Base-by-base conservation (phyloP, 1,140 invertebrate genomes). In the Procambarus virginalis region DNA sequence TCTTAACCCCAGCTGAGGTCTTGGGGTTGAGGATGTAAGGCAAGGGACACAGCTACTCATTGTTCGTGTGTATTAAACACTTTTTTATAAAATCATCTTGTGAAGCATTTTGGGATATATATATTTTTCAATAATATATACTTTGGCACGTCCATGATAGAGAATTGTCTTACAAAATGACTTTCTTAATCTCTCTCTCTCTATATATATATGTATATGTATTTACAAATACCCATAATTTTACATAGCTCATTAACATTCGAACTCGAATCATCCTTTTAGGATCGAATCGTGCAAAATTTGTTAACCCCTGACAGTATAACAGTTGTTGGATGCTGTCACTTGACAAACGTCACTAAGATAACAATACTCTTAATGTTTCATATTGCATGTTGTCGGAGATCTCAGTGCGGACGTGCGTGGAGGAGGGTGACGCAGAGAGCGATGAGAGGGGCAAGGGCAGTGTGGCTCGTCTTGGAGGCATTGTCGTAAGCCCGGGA, bases 141-240 rank as follows among this genome's bases (percentile, higher is more conserved):
- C 68, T 84, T 84, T 84, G 82, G 82, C 82, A 84, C 82, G 46
- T 84, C 82, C 68, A 84, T 17, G 68, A 84, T 75, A 14, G 51
- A 70, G 49, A 34, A 75, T 49, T 75, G 45, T 55, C 17, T 75
- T 64, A 64, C 10, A 84, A 70, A 82, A 17, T 58, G 51, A 14
- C 45, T 22, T 64, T 82, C 64, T 82, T 17, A 68, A 64, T 76
- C 51, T 73, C 17, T 84, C 20, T 64, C 58, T 60, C 22, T 81
- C 22, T 55, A 48, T 82, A 46, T 68, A 68, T 68, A 73, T 73
- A 73, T 34, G 20, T 34, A 73, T 73, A 73, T 73, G 22, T 73
- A 73, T 73, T 34, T 34, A 73, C 22, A 73, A 20, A 73, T 73
- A 73, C 68, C 68, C 22, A 73, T 34, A 34, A 73, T 73, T 73